Evolutionary conservation across 2,797 vertebrate genomes (phyloP).

Genomic region (Syngnathus rostellatus): DNA sequence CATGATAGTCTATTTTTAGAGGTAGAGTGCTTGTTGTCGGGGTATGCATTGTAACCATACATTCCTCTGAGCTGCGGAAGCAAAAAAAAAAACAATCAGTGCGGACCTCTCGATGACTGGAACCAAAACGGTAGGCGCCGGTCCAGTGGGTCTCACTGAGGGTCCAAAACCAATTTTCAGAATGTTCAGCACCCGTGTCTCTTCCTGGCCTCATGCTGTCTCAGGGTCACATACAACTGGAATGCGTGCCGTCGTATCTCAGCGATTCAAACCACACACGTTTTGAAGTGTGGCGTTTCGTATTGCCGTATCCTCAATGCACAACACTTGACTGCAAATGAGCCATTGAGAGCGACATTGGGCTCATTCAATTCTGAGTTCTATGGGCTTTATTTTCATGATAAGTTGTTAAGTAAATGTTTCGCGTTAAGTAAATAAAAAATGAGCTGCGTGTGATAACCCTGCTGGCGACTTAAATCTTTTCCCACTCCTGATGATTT

Average conservation of each 20-base stretch:
- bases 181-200: conserved; percentile 53
- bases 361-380: background rate
- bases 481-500: too few species aligned
- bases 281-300: conserved; percentile 4
- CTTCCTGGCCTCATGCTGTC: conserved; percentile 59
- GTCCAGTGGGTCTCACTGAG: background rate
- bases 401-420: too few species aligned
- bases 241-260: background rate
- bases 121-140: background rate
- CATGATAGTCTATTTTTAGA: conserved; percentile 52
- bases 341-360: background rate
- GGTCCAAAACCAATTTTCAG: conserved; percentile 22
- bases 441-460: too few species aligned
- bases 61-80: conserved; percentile 39
- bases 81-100: background rate
- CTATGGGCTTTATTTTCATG: too few species aligned
- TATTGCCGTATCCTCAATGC: background rate
- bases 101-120: background rate
- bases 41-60: conserved; percentile 39
- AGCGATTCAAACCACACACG: background rate
- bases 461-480: too few species aligned
- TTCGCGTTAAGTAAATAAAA: too few species aligned
- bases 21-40: conserved; percentile 45
- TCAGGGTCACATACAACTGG: conserved; percentile 56
- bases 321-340: background rate